A percentile compares a stretch with the other conserved stretches of the same genome.
Conservation (phyloP, 2,113 vertebrate species). For the Nanorana parkeri region DNA sequence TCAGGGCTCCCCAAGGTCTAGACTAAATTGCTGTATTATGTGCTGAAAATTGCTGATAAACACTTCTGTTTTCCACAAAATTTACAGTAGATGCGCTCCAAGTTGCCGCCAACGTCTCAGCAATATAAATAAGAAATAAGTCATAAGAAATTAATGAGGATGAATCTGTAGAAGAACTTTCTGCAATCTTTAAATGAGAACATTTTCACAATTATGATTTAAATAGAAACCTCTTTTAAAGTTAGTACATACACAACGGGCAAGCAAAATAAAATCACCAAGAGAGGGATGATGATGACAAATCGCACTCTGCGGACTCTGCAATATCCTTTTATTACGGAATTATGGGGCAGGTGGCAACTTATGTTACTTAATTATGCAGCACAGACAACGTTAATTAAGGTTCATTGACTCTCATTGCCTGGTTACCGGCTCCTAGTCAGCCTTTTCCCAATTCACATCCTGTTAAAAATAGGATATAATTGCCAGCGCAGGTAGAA, state of each 20-base stretch:
- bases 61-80: slow-evolving; percentile 41
- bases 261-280: slow-evolving; percentile 31
- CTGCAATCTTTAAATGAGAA: slow-evolving; percentile 12
- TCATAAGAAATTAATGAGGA: slow-evolving; percentile 33
- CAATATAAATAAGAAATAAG: slow-evolving; percentile 49
- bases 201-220: slow-evolving; percentile 30
- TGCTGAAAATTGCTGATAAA: slow-evolving; percentile 36
- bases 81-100: slow-evolving; percentile 34
- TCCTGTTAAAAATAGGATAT: slow-evolving; percentile 30
- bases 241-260: background rate
- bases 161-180: slow-evolving; percentile 16
- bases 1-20: background rate
- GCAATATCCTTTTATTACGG: slow-evolving; percentile 47
- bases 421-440: slow-evolving; percentile 9
- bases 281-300: slow-evolving; percentile 39
- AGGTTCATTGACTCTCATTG: slow-evolving; percentile 38
- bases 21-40: slow-evolving; percentile 19
- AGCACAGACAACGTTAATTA: slow-evolving; percentile 39
- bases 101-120: slow-evolving; percentile 7
- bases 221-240: slow-evolving; percentile 24
- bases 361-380: slow-evolving; percentile 45
- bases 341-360: slow-evolving; percentile 22
- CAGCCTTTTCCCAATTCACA: slow-evolving; percentile 9
- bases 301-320: slow-evolving; percentile 28
- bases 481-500: slow-evolving; percentile 25